Conservation (phyloP, 2,797 vertebrate genomes). For the Darevskia mixta region DNA sequence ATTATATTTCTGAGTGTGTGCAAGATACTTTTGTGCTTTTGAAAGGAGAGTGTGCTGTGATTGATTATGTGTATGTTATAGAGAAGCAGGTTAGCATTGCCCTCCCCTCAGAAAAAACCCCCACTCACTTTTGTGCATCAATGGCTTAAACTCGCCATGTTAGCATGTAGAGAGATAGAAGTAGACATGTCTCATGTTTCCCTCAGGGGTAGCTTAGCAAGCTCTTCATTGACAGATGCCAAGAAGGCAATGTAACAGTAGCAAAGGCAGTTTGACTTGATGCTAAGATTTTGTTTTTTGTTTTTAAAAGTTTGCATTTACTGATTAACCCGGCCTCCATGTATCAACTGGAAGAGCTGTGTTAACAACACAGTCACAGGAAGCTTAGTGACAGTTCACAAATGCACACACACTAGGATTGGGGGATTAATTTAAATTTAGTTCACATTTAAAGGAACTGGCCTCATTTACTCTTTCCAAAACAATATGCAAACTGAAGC, state of each 20-base stretch:
- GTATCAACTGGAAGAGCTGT: neutral
- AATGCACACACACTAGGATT: neutral
- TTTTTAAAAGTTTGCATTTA: neutral
- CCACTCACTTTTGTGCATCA: too few relatives aligned
- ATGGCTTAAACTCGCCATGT: neutral
- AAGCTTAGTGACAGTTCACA: neutral
- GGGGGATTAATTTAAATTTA: too few relatives aligned
- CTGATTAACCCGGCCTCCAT: neutral
- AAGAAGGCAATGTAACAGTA: slow-evolving; percentile 71
- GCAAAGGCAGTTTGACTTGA: slow-evolving; percentile 77
- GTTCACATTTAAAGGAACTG: too few relatives aligned
- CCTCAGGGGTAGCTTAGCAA: neutral
- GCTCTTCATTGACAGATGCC: slow-evolving; percentile 88
- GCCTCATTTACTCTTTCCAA: too few relatives aligned
- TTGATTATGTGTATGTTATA: too few relatives aligned
- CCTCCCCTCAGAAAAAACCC: too few relatives aligned
- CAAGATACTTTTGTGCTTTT: neutral
- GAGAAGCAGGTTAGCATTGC: too few relatives aligned
- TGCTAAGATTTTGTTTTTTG: slow-evolving; percentile 79
- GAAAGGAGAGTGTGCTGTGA: neutral
- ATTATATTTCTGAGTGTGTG: neutral
- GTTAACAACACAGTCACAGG: neutral
- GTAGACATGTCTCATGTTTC: neutral
- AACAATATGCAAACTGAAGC: too few relatives aligned
- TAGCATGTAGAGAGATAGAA: neutral